Evolutionary conservation across 1,140 invertebrate genomes (phyloP).

Genomic region (Drosophila takahashii): DNA sequence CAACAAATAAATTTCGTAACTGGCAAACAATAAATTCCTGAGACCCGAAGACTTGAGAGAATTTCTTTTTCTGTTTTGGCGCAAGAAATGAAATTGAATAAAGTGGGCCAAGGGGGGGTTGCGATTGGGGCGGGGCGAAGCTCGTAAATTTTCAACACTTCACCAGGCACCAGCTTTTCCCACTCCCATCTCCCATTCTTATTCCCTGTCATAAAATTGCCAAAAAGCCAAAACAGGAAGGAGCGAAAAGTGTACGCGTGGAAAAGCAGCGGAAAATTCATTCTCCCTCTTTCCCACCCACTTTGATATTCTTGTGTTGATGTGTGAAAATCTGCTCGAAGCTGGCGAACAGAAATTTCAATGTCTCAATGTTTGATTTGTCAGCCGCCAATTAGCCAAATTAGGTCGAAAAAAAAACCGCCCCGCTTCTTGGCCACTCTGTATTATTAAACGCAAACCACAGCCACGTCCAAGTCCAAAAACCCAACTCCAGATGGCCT

Average conservation of each 20-base stretch:
- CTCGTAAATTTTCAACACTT: slow-evolving; percentile 80
- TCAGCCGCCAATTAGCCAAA: slow-evolving; percentile 67
- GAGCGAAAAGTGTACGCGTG: slow-evolving; percentile 44
- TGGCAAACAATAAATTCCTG: slow-evolving; percentile 80
- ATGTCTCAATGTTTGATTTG: slow-evolving; percentile 45
- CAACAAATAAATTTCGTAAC: slow-evolving; percentile 81
- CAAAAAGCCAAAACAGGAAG: slow-evolving; percentile 49
- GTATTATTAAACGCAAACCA: slow-evolving; percentile 53
- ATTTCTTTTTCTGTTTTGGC: slow-evolving; percentile 48
- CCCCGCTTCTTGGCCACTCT: slow-evolving; percentile 34
- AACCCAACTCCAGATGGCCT: slow-evolving; percentile 50
- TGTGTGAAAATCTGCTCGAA: slow-evolving; percentile 66
- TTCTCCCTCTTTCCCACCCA: slow-evolving; percentile 12
- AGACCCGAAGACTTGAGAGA: slow-evolving; percentile 68
- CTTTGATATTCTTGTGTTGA: slow-evolving; percentile 40
- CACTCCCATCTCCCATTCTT: not conserved
- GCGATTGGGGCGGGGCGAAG: slow-evolving; percentile 15
- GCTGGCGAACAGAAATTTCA: slow-evolving; percentile 24
- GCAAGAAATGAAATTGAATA: slow-evolving; percentile 58
- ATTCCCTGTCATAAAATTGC: slow-evolving; percentile 66
- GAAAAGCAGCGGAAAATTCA: slow-evolving; percentile 38
- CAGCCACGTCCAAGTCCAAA: slow-evolving; percentile 11
- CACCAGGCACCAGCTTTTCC: slow-evolving; percentile 55
- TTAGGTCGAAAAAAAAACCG: slow-evolving; percentile 38
- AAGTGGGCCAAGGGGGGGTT: slow-evolving; percentile 30